Percentiles rank a stretch among this genome's conserved stretches.
Evolutionary conservation across 92 coral and sea anemone genomes (phyloP).

Genomic region (Bergia puertoricense): DNA sequence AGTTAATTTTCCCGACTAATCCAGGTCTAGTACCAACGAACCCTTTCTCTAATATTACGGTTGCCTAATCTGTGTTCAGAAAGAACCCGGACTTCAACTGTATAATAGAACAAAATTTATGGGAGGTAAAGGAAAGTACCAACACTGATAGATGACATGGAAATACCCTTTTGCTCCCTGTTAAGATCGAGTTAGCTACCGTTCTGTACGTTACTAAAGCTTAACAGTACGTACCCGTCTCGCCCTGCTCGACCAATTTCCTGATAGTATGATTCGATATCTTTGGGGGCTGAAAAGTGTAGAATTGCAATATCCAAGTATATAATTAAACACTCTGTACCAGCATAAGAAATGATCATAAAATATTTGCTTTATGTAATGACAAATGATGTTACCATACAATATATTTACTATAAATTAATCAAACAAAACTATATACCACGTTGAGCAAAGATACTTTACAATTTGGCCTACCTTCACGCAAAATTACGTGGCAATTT

Average conservation of each 20-base stretch:
- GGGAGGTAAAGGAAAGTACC: not conserved
- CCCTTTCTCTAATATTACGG: too few species aligned
- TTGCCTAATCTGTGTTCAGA: too few species aligned
- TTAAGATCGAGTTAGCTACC: not conserved
- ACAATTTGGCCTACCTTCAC: too few species aligned
- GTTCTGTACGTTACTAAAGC: not conserved
- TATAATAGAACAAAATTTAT: not conserved
- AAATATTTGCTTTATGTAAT: not conserved
- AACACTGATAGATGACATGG: not conserved
- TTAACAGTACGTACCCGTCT: slow-evolving; percentile 79
- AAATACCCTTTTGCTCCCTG: not conserved
- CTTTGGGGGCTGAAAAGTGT: slow-evolving; percentile 81
- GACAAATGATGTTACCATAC: too few species aligned
- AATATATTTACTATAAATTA: too few species aligned
- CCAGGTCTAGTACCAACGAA: too few species aligned
- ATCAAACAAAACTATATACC: too few species aligned
- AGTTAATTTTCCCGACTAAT: too few species aligned
- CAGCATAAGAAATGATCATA: not conserved
- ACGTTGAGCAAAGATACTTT: too few species aligned
- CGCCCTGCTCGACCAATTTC: slow-evolving; percentile 98
- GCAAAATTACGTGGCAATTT: too few species aligned
- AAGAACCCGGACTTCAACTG: not conserved
- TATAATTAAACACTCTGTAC: not conserved
- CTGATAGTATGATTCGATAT: slow-evolving; percentile 95
- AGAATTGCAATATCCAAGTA: not conserved